Percentiles rank a stretch among this genome's conserved stretches.
phyloP scores from a whole-genome alignment of 2,113 vertebrate species.

The Tupaia tana region DNA sequence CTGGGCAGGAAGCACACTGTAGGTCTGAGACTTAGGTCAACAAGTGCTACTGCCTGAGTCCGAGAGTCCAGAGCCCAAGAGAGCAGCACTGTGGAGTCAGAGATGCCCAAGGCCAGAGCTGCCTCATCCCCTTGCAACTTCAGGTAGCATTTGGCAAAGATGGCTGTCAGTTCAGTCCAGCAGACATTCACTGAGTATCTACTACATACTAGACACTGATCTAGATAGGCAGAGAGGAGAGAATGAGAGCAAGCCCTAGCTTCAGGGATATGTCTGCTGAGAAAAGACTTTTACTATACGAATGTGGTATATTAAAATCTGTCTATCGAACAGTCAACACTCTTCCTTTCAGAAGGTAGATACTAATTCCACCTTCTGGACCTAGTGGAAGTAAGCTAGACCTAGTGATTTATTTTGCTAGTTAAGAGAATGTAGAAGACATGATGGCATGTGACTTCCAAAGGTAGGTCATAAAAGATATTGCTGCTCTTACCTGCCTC shows the following conservation, averaged over 20 bases:
- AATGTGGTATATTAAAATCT: not conserved
- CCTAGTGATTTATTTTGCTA: not conserved
- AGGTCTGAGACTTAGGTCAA: not conserved
- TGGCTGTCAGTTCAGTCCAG: not conserved
- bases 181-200: not conserved
- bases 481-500: not conserved
- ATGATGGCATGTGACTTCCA: not conserved
- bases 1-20: not conserved
- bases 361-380: not conserved
- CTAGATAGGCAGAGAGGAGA: not conserved
- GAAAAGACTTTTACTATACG: not conserved
- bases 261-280: not conserved
- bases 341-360: not conserved
- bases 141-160: not conserved
- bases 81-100: not conserved
- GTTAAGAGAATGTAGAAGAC: not conserved
- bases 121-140: not conserved
- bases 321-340: not conserved
- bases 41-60: not conserved
- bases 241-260: not conserved
- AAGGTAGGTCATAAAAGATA: not conserved
- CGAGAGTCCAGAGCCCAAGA: not conserved
- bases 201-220: not conserved
- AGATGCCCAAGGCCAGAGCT: not conserved
- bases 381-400: no score